Evolutionary conservation across 2,888 invertebrate genomes (phyloP), one percentile per base, ranked within the genome.

Genomic region (Nycteola revayana): DNA sequence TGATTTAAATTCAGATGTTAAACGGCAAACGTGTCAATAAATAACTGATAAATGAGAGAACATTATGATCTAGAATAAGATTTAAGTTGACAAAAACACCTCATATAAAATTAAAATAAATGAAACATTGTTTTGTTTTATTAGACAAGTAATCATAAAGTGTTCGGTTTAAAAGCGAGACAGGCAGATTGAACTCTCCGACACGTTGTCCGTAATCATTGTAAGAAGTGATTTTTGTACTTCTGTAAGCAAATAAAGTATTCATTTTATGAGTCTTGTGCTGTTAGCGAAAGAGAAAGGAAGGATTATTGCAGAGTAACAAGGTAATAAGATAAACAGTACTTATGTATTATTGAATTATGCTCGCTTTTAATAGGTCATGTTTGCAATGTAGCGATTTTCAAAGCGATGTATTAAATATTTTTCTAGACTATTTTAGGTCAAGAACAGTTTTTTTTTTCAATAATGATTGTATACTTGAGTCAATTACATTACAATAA

Each of bases 91-190:
- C n/a, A n/a, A n/a, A n/a, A n/a, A n/a, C n/a, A n/a, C n/a, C n/a
- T n/a, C n/a, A n/a, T n/a, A n/a, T n/a, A n/a, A n/a, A n/a, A n/a
- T n/a, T n/a, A n/a, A 14, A 54, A 62, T 59, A 66, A 60, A 51
- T 58, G 54, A 75, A 73, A 73, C 70, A 74, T 69, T 72, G 60
- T 68, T 75, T 81, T 75, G 69, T 83, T 83, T 81, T 83, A 84
- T 79, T 81, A 76, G 73, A 72, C 77, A 79, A 69, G 70, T 40
- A 46, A 42, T 63, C 72, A 63, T 85, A 84, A 85, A 85, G 43
- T 63, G 47, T 46, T 60, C 56, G 41, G 54, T 67, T 79, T 81
- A 75, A 73, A 56, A 66, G 62, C 64, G 54, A 38, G 44, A 31
- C 44, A 49, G 36, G 42, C 51, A 50, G 45, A 42, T 41, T 42